Evolutionary conservation across 2,113 vertebrate genomes (phyloP), one percentile per base, ranked within the genome.

Genomic region (Ciconia boyciana): DNA sequence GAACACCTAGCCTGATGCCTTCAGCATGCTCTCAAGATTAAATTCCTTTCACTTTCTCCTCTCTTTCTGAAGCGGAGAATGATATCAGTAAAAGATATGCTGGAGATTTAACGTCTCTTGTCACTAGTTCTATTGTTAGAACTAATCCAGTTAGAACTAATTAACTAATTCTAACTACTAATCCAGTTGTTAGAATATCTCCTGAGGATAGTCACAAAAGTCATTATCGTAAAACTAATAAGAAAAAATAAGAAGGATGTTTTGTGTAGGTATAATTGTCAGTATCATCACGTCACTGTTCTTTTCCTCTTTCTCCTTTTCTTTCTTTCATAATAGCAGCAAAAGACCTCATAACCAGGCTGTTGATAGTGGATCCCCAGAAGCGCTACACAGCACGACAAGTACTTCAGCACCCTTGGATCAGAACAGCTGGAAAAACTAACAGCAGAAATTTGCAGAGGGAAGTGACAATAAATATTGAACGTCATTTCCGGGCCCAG

Each of bases 351-450:
- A 98, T 99, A 87, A 98, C 96, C 93, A 98, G 98, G 94, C 97
- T 99, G 89, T 96, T 99, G 96, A 98, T 99, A 96, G 97, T 99
- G 21, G 98, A 99, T 69, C 99, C 99, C 34, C 97, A 97, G 65
- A 97, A 98, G 83, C 98, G 99, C 76, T 98, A 99, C 94, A 99
- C 99, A 3, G 99, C 99, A 55, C 97, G 97, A 43, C 98, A 99
- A 89, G 99, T 99, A 8, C 97, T 99, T 72, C 98, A 98, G 95
- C 99, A 99, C 75, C 98, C 98, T 39, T 99, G 99, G 99, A 98
- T 99, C 87, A 98, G 98, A 94, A 97, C 94, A n/a, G 96, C 92
- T 16, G 98, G 98, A 20, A 97, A 98, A 95, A 94, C 83, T 2
- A 97, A 97, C 91, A 76, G 83, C 76, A 96, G 83, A 51, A 92